Evolutionary conservation across 2,888 invertebrate genomes (phyloP).

Genomic region (Eristalis tenax): DNA sequence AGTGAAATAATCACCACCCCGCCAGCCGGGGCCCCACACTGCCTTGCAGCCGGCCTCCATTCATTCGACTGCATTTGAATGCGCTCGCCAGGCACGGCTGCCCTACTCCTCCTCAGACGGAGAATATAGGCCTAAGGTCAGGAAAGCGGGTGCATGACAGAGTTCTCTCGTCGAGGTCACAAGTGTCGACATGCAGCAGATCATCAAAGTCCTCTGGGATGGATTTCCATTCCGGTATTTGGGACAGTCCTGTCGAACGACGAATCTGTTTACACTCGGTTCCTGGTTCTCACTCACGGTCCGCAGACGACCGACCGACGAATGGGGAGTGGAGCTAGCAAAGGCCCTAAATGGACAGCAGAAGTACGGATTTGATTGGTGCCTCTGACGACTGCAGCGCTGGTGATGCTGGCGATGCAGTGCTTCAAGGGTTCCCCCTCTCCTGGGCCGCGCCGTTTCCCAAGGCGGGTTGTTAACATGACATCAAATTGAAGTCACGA

Average conservation of each 20-base stretch:
- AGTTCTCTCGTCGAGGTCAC: constrained; percentile 52
- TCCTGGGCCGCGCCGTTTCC: neutral
- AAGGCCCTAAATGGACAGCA: constrained; percentile 52
- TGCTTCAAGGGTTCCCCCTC: constrained; percentile 13
- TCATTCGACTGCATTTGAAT: constrained; percentile 33
- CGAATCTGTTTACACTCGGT: constrained; percentile 37
- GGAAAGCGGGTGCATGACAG: constrained; percentile 53
- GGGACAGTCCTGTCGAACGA: constrained; percentile 12
- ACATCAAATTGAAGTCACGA: constrained; percentile 66
- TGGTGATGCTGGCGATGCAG: neutral
- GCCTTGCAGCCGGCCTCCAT: constrained; percentile 5
- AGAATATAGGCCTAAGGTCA: constrained; percentile 57
- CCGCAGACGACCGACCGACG: neutral
- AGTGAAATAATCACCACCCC: constrained; percentile 37
- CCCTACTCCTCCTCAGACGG: constrained; percentile 42
- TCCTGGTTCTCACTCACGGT: neutral
- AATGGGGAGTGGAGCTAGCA: neutral
- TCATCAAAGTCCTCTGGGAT: constrained; percentile 44
- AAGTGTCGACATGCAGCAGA: constrained; percentile 47
- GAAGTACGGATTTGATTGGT: constrained; percentile 44
- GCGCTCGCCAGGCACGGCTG: constrained; percentile 21
- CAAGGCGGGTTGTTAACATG: constrained; percentile 55
- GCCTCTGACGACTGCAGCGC: constrained; percentile 1
- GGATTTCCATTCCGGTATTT: constrained; percentile 53
- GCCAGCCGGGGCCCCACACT: neutral